Evolutionary conservation across 2,888 invertebrate genomes (phyloP).

Genomic region (Eilema depressum): DNA sequence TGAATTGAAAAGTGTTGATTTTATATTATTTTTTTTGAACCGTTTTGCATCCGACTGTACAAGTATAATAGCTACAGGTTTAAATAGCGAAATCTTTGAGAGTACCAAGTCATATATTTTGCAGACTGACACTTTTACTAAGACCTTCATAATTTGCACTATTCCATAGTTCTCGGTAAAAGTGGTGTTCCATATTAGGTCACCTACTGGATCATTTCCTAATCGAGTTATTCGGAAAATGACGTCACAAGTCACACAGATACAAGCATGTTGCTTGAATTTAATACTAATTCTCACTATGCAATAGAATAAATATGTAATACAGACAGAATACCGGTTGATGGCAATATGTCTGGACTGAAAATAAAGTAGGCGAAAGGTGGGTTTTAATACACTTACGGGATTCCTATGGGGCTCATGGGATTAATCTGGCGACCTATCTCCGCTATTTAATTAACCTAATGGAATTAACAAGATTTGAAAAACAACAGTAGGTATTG

Average conservation of each 20-base stretch:
- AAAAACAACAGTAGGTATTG: no score
- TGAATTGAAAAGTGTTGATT: no score
- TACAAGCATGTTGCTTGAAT: not conserved
- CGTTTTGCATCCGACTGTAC: constrained; percentile 1
- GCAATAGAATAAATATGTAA: not conserved
- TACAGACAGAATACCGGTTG: no score
- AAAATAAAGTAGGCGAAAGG: no score
- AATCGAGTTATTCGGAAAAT: not conserved
- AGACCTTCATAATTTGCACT: not conserved
- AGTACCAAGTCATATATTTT: constrained; percentile 8
- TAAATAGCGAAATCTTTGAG: constrained; percentile 8
- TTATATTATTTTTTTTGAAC: no score
- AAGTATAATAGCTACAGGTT: not conserved
- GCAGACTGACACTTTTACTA: not conserved
- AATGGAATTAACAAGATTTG: no score
- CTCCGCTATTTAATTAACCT: no score
- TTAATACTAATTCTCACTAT: not conserved
- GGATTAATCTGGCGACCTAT: no score
- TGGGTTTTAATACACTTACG: no score
- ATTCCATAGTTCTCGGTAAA: constrained; percentile 2
- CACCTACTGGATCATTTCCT: not conserved
- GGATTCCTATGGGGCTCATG: no score
- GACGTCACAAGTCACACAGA: not conserved
- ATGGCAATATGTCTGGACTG: no score
- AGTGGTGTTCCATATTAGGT: not conserved